Conservation (phyloP, 2,113 vertebrate genomes). For the Pelmatolapia mariae region DNA sequence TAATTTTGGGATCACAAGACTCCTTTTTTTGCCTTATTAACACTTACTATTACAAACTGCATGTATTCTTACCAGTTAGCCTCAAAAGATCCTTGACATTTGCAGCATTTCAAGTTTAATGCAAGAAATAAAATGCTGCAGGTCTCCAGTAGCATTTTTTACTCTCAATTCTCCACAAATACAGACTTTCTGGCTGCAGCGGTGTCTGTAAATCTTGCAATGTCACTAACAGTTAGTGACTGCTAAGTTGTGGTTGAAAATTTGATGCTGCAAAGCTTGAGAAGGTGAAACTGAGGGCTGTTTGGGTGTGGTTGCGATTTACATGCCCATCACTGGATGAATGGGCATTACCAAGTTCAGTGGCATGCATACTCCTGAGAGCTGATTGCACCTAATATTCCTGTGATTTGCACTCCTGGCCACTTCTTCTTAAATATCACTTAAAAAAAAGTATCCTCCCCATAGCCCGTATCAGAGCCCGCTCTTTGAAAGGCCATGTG, state of each 20-base stretch:
- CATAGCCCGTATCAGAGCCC: neutral
- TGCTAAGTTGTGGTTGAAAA: neutral
- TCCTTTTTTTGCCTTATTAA: slow-evolving; percentile 28
- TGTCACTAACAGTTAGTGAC: neutral
- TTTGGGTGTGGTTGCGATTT: slow-evolving; percentile 10
- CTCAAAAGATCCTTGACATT: neutral
- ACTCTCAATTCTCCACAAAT: neutral
- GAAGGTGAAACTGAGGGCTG: slow-evolving; percentile 43
- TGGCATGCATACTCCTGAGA: neutral
- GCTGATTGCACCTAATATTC: neutral
- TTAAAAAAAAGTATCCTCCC: neutral
- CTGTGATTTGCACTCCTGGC: slow-evolving; percentile 16
- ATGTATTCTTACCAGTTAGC: neutral
- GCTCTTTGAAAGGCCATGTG: slow-evolving; percentile 15
- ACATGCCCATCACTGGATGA: slow-evolving; percentile 5
- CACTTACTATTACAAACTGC: neutral
- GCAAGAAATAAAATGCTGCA: neutral
- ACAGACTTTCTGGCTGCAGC: neutral
- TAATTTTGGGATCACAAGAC: slow-evolving; percentile 45
- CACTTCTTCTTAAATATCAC: slow-evolving; percentile 11
- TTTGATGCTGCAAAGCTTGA: slow-evolving; percentile 27
- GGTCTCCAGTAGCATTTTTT: neutral
- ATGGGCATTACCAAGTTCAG: slow-evolving; percentile 4
- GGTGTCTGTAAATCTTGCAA: neutral
- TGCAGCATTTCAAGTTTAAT: neutral